Percentiles rank a stretch among this genome's conserved stretches.
Conservation (phyloP, 1,140 invertebrate genomes). For the Nomia melanderi region DNA sequence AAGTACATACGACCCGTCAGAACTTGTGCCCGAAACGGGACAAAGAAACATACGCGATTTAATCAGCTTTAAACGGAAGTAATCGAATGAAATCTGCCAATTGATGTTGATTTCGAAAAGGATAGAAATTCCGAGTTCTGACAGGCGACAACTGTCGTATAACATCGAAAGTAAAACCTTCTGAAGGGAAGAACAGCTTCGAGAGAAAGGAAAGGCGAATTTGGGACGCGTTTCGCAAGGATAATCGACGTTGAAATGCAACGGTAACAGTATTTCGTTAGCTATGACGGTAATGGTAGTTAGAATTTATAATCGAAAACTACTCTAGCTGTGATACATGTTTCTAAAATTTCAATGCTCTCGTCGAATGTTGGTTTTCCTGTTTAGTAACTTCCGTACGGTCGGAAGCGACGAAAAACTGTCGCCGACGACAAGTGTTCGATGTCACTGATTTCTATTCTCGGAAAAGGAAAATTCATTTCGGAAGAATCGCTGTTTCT, state of each 20-base stretch:
- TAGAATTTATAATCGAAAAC: conserved; percentile 11
- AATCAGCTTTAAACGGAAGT: too few relatives aligned
- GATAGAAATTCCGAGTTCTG: too few relatives aligned
- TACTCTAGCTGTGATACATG: conserved; percentile 19
- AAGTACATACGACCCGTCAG: too few relatives aligned
- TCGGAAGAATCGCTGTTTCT: background rate
- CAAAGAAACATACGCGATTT: too few relatives aligned
- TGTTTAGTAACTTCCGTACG: background rate
- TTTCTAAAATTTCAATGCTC: conserved; percentile 11
- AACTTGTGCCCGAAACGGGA: too few relatives aligned
- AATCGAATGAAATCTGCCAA: too few relatives aligned
- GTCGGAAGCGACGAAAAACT: background rate
- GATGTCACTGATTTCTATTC: background rate
- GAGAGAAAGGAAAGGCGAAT: background rate
- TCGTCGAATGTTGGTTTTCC: background rate
- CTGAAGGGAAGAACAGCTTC: background rate
- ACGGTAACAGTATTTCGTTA: background rate
- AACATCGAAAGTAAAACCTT: background rate
- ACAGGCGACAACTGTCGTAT: background rate
- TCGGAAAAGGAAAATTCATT: background rate
- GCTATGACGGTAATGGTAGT: conserved; percentile 3
- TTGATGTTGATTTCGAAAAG: too few relatives aligned
- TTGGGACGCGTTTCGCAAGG: background rate
- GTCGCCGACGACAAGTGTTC: background rate
- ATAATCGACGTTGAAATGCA: background rate